Evolutionary conservation across 2,797 vertebrate genomes (phyloP), one percentile per base, ranked within the genome.

Genomic region (Champsocephalus gunnari): DNA sequence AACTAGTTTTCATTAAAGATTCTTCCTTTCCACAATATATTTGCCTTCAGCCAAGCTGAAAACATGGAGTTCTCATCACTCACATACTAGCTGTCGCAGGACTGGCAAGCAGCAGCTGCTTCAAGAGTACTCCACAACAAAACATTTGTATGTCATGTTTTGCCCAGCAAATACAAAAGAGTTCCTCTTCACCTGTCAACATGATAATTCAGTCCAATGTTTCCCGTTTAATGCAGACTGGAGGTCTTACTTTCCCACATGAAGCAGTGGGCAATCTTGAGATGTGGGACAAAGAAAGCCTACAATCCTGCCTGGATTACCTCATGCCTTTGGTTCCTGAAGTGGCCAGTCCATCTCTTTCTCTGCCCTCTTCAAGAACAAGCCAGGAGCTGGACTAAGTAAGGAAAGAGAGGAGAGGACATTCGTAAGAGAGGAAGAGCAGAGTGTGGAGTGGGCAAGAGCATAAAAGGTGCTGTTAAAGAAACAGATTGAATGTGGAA

Each of bases 191-290:
- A 92, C 89, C 88, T 89, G 93, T 92, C 93, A 92, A 84, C 85
- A 90, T 80, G 89, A 93, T 90, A 92, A 91, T 88, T 79, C 89
- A 87, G 84, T 51, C 77, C 86, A 81, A 13, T 92, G 90, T 92
- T 89, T 88, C 57, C 74, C 0, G n/a, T 81, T 86, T 84, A 91
- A 90, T 90, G 71, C 55, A 21, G 78, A 92, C 81, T 32, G 74
- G 85, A 87, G 88, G 85, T 86, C 90, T 86, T 90, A 88, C 82
- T 91, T 93, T 94, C 92, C 92, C 92, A 94, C 89, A 87, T 92
- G 87, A 83, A 85, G 73, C 88, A 85, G 86, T 88, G 92, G 92
- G 92, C 92, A 92, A 91, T 90, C 89, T 92, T 85, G 85, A 88
- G 91, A 85, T 82, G 60, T n/a, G 17, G 81, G 72, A 95, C 91